phyloP scores from a whole-genome alignment of 1,140 invertebrate species.

The Drosophila ananassae region DNA sequence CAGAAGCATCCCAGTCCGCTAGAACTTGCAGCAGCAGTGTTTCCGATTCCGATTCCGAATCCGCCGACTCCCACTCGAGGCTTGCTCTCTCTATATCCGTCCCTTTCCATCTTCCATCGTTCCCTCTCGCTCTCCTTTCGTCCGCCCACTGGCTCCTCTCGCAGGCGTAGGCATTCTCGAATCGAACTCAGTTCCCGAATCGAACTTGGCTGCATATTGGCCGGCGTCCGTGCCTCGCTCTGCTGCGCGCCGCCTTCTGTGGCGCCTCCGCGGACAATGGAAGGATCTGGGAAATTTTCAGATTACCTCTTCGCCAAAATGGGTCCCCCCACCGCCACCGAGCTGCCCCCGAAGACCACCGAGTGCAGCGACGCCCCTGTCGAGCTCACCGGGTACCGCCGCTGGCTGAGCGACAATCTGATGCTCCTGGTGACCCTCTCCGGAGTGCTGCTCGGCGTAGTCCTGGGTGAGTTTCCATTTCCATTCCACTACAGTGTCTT shows the following conservation, averaged over 20 bases:
- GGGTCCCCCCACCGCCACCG: constrained; percentile 86
- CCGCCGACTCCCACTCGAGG: neutral
- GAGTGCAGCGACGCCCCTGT: constrained; percentile 85
- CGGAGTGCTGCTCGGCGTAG: constrained; percentile 90
- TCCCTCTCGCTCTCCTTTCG: neutral
- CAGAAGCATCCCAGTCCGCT: neutral
- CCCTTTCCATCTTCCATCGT: neutral
- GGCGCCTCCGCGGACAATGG: constrained; percentile 64
- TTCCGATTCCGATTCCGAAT: neutral
- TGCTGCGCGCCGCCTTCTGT: constrained; percentile 14
- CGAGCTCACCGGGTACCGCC: constrained; percentile 87
- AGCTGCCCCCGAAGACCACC: constrained; percentile 86
- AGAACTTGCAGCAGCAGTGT: constrained; percentile 4
- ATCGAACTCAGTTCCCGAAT: neutral
- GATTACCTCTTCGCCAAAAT: constrained; percentile 91
- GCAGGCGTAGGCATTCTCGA: neutral
- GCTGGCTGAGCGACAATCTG: constrained; percentile 90
- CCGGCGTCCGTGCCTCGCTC: constrained; percentile 16
- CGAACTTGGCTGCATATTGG: constrained; percentile 1
- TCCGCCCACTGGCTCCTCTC: neutral
- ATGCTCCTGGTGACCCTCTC: constrained; percentile 91
- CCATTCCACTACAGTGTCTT: too few species aligned
- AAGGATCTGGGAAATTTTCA: constrained; percentile 87
- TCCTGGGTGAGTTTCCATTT: constrained; percentile 87
- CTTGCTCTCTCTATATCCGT: neutral